A percentile compares a stretch with the other conserved stretches of the same genome.
phyloP scores from a whole-genome alignment of 2,113 vertebrate species.

The Chionomys nivalis region DNA sequence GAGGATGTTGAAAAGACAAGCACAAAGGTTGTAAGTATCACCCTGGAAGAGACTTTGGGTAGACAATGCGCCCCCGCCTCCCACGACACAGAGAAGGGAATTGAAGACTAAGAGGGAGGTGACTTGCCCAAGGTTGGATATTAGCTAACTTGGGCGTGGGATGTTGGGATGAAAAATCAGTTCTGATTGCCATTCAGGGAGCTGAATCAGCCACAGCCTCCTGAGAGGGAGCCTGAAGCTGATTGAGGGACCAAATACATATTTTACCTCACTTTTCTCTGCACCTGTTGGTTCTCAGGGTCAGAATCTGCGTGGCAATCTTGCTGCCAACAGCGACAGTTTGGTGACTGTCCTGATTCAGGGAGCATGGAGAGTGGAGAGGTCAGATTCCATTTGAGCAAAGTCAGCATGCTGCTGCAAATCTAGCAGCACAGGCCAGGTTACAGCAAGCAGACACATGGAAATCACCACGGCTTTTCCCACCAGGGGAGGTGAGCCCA shows the following conservation, averaged over 20 bases:
- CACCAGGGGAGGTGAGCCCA: background rate
- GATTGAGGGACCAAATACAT: background rate
- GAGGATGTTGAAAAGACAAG: background rate
- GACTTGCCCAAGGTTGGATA: background rate
- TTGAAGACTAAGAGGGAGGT: background rate
- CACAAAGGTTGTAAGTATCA: background rate
- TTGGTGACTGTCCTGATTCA: background rate
- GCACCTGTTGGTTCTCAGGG: background rate
- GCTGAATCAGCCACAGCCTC: background rate
- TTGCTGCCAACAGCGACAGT: background rate
- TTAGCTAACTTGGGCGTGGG: background rate
- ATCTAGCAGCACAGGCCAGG: background rate
- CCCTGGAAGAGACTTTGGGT: background rate
- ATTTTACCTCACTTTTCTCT: background rate
- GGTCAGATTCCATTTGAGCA: background rate
- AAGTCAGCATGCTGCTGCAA: background rate
- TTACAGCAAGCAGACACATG: background rate
- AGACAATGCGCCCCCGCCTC: background rate
- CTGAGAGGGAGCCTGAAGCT: background rate
- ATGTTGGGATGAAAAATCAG: background rate
- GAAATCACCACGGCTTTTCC: background rate
- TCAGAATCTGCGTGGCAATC: background rate
- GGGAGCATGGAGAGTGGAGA: background rate
- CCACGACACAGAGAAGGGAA: background rate
- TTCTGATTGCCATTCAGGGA: background rate